Evolutionary conservation across 2,113 vertebrate species (phyloP), one percentile per base, ranked within the genome.

Genomic region (Jaculus jaculus): DNA sequence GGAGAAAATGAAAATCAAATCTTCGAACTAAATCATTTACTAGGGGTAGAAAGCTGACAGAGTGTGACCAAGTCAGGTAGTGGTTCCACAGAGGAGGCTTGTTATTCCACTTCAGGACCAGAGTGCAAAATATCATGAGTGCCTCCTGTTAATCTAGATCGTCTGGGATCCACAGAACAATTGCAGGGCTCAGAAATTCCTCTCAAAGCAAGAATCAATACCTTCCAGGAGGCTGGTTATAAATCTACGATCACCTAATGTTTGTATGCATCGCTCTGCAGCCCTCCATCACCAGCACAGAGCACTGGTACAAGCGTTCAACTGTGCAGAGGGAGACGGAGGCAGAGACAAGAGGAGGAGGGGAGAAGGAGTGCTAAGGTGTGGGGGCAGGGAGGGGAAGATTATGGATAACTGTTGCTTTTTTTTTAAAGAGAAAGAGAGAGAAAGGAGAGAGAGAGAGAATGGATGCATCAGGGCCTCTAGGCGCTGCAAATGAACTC

Each of bases 1-100:
- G 75, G 54, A 65, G 51, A 34, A 89, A 94, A 91, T 93, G 23
- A 24, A 92, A 93, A 23, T 42, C 68, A 93, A 97, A 96, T 34
- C 79, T 92, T 97, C 32, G 78, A 74, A 95, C 87, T 34, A 9
- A 83, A 84, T 87, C 90, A 89, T 89, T 78, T 58, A 75, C 34
- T 37, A 21, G 15, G 16, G 0, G 18, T 68, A 88, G 74, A 79
- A 90, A 51, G 97, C 88, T 20, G 94, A 28, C 16, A 94, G 73
- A 74, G 10, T 81, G 60, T 81, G 93, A 96, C 89, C 79, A 74
- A 91, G 58, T 63, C 12, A 47, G 30, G 65, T 21, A 79, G 65
- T 11, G 26, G 34, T 61, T 94, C 37, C 23, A 32, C 65, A 79
- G 63, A 91, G 51, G 12, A 92, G 58, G 58, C 34, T 85, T 63